Base-by-base conservation (phyloP, 2,888 invertebrate species). In the Megaustenia siamemsis region DNA sequence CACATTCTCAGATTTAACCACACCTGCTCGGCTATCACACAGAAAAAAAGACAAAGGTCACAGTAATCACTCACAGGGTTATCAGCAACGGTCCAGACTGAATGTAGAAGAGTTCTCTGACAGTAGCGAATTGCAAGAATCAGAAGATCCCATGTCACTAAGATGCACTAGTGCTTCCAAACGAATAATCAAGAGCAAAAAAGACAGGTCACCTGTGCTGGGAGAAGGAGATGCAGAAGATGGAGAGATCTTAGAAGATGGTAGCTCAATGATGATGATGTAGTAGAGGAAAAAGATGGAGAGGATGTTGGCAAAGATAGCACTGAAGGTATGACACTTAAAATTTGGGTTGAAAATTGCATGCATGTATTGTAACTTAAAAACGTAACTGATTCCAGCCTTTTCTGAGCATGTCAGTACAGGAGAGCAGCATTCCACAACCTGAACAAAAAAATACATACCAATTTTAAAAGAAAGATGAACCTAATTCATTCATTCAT, bases 181-280 rank as follows among this genome's bases (percentile, higher is more conserved):
- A 53, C 43, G 66, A 77, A 66, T 28, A 0, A 38, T 10, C 1
- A 53, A 53, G 38, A 56, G 38, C n/a, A 81, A 81, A 32, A 81
- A 69, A 38, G 80, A 53, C n/a, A 21, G 21, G 3, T 38, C 2
- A 40, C 63, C n/a, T 32, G 15, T 38, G 24, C 49, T 45, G 24
- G 78, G 56, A 35, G 56, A n/a, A 35, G 79, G 73, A 15, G 89
- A 89, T 35, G 87, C 88, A 21, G 91, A 91, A 82, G 92, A 91
- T 86, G 91, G 91, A 5, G 92, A 92, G 82, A 90, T 91, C 63
- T 82, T 92, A 21, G 92, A 92, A 83, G 92, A 92, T 86, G 92
- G 91, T 92, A 92, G 83, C 90, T 91, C 38, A 91, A 87, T 12
- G 89, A 88, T 82, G 91, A 90, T 78, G 88, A 89, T 32, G 89